Evolutionary conservation across 2,113 vertebrate species (phyloP).

Genomic region (Zonotrichia leucophrys): DNA sequence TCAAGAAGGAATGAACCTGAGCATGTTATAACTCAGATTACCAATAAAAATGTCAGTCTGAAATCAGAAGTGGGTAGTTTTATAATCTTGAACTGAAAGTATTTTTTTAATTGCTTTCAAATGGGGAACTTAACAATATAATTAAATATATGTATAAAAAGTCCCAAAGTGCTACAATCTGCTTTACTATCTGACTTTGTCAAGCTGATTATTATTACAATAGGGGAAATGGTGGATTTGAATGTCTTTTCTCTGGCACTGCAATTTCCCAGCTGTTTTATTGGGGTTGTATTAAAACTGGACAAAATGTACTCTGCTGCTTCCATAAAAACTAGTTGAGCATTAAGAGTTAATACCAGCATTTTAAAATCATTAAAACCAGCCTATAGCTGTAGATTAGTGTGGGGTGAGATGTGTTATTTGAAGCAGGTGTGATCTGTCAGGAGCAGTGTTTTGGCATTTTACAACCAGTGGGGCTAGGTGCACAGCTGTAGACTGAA

Average conservation of each 20-base stretch:
- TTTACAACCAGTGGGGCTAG: slow-evolving; percentile 47
- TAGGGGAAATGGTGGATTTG: slow-evolving; percentile 79
- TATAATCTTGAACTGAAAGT: slow-evolving; percentile 75
- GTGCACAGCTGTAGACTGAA: slow-evolving; percentile 64
- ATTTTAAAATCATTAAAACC: slow-evolving; percentile 68
- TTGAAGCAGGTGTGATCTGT: slow-evolving; percentile 68
- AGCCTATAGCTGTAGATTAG: slow-evolving; percentile 59
- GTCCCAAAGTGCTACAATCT: slow-evolving; percentile 71
- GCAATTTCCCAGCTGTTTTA: slow-evolving; percentile 79
- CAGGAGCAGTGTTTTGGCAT: slow-evolving; percentile 73
- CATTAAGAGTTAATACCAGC: slow-evolving; percentile 74
- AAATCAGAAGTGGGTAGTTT: slow-evolving; percentile 76
- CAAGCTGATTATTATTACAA: slow-evolving; percentile 74
- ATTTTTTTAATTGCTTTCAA: slow-evolving; percentile 79
- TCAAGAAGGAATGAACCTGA: slow-evolving; percentile 75
- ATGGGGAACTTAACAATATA: slow-evolving; percentile 75
- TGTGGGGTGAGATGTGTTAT: slow-evolving; percentile 64
- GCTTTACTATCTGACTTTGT: slow-evolving; percentile 72
- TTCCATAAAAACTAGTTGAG: slow-evolving; percentile 75
- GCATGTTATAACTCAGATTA: slow-evolving; percentile 81
- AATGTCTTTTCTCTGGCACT: slow-evolving; percentile 73
- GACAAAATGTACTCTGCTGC: slow-evolving; percentile 73
- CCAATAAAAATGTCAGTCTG: slow-evolving; percentile 82
- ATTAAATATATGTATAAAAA: slow-evolving; percentile 73
- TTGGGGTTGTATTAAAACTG: slow-evolving; percentile 74